phyloP scores from a whole-genome alignment of 2,888 invertebrate genomes.

The Himalopsyche japonica region DNA sequence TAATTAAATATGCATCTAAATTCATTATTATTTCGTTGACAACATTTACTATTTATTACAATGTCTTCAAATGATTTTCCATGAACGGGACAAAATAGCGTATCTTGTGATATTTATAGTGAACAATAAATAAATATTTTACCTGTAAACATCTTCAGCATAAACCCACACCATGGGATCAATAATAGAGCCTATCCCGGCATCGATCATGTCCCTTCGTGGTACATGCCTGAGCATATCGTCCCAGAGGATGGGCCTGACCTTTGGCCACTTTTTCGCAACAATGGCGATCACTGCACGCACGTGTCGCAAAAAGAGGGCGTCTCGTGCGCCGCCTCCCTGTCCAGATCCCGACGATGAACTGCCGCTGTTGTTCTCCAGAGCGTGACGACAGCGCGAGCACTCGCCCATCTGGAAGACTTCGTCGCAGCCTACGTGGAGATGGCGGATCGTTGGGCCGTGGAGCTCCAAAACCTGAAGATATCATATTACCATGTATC shows the following conservation, averaged over 20 bases:
- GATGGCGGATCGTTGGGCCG: conserved; percentile 48
- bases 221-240: conserved; percentile 75
- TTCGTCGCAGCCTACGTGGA: conserved; percentile 78
- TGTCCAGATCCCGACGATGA: conserved; percentile 42
- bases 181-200: conserved; percentile 66
- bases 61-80: no score
- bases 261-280: conserved; percentile 59
- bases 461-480: conserved; percentile 36
- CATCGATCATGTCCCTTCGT: conserved; percentile 62
- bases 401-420: conserved; percentile 74
- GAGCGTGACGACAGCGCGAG: conserved; percentile 58
- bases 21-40: no score
- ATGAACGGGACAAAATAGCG: background rate
- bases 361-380: conserved; percentile 38
- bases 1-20: no score
- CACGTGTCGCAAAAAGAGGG: conserved; percentile 67
- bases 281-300: conserved; percentile 63
- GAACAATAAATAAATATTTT: background rate
- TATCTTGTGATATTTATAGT: background rate
- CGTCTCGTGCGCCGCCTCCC: conserved; percentile 50
- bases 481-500: no score
- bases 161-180: conserved; percentile 86
- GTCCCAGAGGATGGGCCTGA: conserved; percentile 76
- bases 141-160: conserved; percentile 69
- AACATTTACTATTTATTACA: no score